phyloP scores from a whole-genome alignment of 1,140 invertebrate genomes.

The Orchesella cincta region DNA sequence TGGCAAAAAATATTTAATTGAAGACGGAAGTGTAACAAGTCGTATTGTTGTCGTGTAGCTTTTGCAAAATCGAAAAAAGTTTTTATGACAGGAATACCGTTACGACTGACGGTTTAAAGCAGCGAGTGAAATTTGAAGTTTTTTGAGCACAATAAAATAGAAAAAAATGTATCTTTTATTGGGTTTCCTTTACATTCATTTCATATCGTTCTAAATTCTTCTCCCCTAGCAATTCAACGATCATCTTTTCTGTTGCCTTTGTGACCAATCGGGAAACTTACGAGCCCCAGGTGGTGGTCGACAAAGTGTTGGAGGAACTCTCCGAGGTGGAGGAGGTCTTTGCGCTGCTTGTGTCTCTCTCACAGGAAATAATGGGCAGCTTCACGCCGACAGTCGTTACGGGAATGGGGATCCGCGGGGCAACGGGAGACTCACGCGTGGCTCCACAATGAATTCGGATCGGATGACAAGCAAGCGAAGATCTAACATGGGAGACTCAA shows the following conservation, averaged over 20 bases:
- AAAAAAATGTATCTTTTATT: too few species aligned
- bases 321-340: background rate
- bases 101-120: too few species aligned
- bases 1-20: too few species aligned
- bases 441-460: too few species aligned
- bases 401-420: conserved; percentile 7
- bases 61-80: too few species aligned
- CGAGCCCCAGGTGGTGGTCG: background rate
- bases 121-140: too few species aligned
- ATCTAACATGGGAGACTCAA: conserved; percentile 27
- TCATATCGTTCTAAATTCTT: background rate
- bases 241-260: conserved; percentile 29
- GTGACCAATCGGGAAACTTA: background rate
- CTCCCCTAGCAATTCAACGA: conserved; percentile 25
- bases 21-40: too few species aligned
- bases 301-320: background rate
- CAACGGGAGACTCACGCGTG: background rate
- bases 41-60: too few species aligned
- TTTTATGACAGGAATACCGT: too few species aligned
- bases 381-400: conserved; percentile 5
- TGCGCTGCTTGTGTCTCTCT: conserved; percentile 13
- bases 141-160: too few species aligned
- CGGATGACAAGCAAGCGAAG: conserved; percentile 9
- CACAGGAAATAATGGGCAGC: conserved; percentile 2
- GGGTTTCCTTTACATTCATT: too few species aligned